Evolutionary conservation across 2,797 vertebrate genomes (phyloP).

Genomic region (Characodon lateralis): DNA sequence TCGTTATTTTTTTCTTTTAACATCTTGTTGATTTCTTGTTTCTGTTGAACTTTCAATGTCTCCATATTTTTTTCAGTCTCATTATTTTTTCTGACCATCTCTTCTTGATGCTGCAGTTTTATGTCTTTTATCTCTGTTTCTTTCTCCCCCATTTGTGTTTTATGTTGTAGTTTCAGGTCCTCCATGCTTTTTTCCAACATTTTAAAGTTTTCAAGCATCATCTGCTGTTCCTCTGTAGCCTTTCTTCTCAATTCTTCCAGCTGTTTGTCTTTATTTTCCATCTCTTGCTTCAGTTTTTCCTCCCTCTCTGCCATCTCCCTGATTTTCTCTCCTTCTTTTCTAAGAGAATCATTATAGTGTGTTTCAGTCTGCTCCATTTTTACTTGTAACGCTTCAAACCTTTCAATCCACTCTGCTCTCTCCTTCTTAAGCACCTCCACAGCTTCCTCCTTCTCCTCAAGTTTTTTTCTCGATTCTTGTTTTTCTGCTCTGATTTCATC

Average conservation of each 20-base stretch:
- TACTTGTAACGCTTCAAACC: constrained; percentile 31
- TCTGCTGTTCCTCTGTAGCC: constrained; percentile 49
- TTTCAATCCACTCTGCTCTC: constrained; percentile 43
- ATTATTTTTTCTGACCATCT: constrained; percentile 35
- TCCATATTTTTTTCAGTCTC: constrained; percentile 43
- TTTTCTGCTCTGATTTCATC: constrained; percentile 17
- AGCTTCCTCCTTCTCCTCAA: constrained; percentile 29
- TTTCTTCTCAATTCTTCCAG: constrained; percentile 28
- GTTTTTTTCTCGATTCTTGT: constrained; percentile 42
- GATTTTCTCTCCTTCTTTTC: constrained; percentile 42
- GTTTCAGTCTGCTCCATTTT: constrained; percentile 49
- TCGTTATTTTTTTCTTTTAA: constrained; percentile 39
- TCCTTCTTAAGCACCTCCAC: constrained; percentile 46
- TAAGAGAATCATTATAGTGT: constrained; percentile 35
- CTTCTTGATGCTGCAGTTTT: constrained; percentile 45
- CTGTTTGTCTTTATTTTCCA: constrained; percentile 59
- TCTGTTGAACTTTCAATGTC: constrained; percentile 37
- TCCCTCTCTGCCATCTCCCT: constrained; percentile 22
- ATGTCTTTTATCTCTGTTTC: constrained; percentile 32
- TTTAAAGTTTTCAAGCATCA: constrained; percentile 17
- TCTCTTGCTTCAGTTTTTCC: constrained; percentile 35
- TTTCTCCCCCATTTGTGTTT: constrained; percentile 47
- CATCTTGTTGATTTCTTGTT: constrained; percentile 14
- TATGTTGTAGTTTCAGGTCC: constrained; percentile 36
- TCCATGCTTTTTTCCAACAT: constrained; percentile 48